Conservation (phyloP, 2,113 vertebrate genomes). For the Microcebus tavaratra region DNA sequence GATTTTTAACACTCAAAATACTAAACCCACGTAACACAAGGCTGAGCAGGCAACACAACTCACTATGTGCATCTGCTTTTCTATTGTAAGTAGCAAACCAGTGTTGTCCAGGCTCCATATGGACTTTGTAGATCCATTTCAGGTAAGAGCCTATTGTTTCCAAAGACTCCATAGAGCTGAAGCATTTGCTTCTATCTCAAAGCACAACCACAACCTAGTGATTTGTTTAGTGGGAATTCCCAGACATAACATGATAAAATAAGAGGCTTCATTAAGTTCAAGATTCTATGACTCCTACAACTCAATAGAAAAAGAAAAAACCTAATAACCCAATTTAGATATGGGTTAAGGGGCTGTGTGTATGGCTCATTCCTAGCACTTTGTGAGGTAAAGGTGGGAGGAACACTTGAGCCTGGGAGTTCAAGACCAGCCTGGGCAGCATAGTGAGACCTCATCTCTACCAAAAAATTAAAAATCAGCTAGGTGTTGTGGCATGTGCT, state of each 20-base stretch:
- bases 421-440: too few relatives aligned
- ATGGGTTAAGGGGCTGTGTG: not conserved
- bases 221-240: not conserved
- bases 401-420: too few relatives aligned
- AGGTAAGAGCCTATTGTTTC: not conserved
- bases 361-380: too few relatives aligned
- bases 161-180: not conserved
- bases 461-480: too few relatives aligned
- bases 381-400: too few relatives aligned
- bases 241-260: not conserved
- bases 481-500: too few relatives aligned
- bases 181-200: not conserved
- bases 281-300: not conserved
- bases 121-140: not conserved
- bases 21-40: not conserved
- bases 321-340: not conserved
- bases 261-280: not conserved
- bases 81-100: not conserved
- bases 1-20: conserved; percentile 1
- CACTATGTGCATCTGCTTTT: conserved; percentile 1
- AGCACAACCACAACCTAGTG: not conserved
- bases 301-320: not conserved
- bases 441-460: too few relatives aligned
- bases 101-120: not conserved
- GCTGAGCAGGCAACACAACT: not conserved